Evolutionary conservation across 2,888 invertebrate species (phyloP).

Genomic region (Choreutis nemorana): DNA sequence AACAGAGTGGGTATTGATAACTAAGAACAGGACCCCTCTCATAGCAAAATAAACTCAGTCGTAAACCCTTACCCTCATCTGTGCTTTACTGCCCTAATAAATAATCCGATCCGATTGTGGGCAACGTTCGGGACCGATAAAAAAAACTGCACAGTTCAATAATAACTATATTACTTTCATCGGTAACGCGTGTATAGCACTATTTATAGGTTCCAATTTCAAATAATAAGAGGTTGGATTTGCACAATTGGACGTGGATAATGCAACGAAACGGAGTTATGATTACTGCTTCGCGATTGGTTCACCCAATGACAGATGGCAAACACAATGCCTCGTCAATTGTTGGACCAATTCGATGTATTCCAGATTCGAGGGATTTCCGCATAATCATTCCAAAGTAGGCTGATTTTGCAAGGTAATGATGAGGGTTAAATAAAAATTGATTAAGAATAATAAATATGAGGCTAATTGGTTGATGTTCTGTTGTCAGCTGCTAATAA

Average conservation of each 20-base stretch:
- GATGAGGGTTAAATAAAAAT: conserved; percentile 24
- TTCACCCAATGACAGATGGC: conserved; percentile 56
- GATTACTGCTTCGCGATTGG: conserved; percentile 39
- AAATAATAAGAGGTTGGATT: conserved; percentile 34
- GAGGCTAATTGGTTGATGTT: too few relatives aligned
- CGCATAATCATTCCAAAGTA: conserved; percentile 39
- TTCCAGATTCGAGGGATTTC: conserved; percentile 42
- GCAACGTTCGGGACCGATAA: conserved; percentile 14
- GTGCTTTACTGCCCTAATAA: conserved; percentile 53
- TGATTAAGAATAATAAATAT: too few relatives aligned
- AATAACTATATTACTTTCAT: conserved; percentile 43
- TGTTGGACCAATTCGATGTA: conserved; percentile 39
- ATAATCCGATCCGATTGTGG: conserved; percentile 53
- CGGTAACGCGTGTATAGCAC: conserved; percentile 27
- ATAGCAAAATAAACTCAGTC: conserved; percentile 42
- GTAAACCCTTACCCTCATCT: conserved; percentile 46
- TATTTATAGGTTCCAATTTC: conserved; percentile 34
- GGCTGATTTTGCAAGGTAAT: conserved; percentile 28
- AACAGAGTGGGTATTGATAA: conserved; percentile 43
- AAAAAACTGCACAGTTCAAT: conserved; percentile 24
- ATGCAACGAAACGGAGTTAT: conserved; percentile 31
- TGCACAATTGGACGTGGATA: conserved; percentile 33
- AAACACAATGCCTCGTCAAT: conserved; percentile 37
- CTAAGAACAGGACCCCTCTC: conserved; percentile 33
- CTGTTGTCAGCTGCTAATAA: too few relatives aligned